A percentile compares a stretch with the other conserved stretches of the same genome.
These are phyloP conservation scores for Pardalotus punctatus DNA, from an alignment of 2,113 vertebrate genomes.

Conservation along the genomic window DNA sequence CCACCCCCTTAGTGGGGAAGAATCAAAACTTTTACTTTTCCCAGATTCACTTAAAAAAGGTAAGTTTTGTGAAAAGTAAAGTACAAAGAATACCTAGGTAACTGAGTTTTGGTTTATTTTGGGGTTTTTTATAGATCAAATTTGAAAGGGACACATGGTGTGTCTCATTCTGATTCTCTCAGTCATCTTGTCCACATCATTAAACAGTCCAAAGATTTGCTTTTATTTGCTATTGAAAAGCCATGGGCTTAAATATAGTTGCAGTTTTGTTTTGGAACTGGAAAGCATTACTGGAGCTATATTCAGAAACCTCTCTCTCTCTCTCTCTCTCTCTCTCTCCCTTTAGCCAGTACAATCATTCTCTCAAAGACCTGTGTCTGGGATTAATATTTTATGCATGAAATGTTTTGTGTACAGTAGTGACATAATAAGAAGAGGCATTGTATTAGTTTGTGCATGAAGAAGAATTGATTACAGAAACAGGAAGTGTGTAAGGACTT, in stretches of 20 bases:
- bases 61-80: not conserved
- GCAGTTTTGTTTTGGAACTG: not conserved
- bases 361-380: conserved; percentile 22
- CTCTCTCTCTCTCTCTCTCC: not conserved
- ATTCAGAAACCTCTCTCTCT: not conserved
- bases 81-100: not conserved
- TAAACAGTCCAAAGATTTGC: not conserved
- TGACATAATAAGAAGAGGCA: conserved; percentile 72
- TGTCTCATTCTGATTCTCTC: not conserved
- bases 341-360: conserved; percentile 16
- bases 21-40: not conserved
- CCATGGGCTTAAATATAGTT: not conserved
- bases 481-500: conserved; percentile 9
- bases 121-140: not conserved
- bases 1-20: rapidly evolving
- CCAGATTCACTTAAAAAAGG: not conserved
- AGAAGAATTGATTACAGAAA: conserved; percentile 30
- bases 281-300: not conserved
- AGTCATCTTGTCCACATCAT: not conserved
- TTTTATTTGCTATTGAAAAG: not conserved
- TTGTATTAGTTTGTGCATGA: conserved; percentile 39
- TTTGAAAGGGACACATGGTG: not conserved
- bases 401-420: conserved; percentile 61
- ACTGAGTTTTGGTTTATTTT: not conserved
- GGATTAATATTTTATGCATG: conserved; percentile 67